phyloP scores from a whole-genome alignment of 2,888 invertebrate genomes.

The Zonitis immaculata region DNA sequence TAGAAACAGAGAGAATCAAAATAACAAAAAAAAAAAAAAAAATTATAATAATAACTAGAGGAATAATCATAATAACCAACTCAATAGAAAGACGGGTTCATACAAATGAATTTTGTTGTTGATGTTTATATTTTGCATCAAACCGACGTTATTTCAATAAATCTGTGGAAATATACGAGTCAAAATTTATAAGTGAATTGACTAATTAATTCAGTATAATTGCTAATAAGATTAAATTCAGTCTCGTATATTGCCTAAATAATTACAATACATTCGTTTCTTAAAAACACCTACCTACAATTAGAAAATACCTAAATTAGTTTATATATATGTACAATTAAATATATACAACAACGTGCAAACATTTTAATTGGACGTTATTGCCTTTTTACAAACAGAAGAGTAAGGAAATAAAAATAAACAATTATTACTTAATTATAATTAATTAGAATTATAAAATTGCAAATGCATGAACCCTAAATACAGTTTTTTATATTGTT shows the following conservation, averaged over 20 bases:
- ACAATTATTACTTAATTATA: too few species aligned
- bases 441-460: not conserved
- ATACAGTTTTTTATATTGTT: constrained; percentile 22
- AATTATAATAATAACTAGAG: not conserved
- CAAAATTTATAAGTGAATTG: not conserved
- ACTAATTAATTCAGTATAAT: too few species aligned
- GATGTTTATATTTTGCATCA: not conserved
- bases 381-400: not conserved
- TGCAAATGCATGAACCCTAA: not conserved
- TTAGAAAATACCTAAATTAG: not conserved
- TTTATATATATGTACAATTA: not conserved
- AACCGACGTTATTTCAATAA: not conserved
- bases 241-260: not conserved
- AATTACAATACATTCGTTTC: not conserved
- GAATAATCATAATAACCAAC: not conserved
- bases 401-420: too few species aligned
- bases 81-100: not conserved
- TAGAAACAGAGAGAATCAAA: constrained; percentile 22
- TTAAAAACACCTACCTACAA: not conserved
- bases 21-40: constrained; percentile 6
- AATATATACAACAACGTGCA: not conserved
- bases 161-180: not conserved
- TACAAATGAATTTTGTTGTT: not conserved
- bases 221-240: not conserved
- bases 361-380: not conserved